Evolutionary conservation across 2,797 vertebrate genomes (phyloP).

Genomic region (Helarctos malayanus): DNA sequence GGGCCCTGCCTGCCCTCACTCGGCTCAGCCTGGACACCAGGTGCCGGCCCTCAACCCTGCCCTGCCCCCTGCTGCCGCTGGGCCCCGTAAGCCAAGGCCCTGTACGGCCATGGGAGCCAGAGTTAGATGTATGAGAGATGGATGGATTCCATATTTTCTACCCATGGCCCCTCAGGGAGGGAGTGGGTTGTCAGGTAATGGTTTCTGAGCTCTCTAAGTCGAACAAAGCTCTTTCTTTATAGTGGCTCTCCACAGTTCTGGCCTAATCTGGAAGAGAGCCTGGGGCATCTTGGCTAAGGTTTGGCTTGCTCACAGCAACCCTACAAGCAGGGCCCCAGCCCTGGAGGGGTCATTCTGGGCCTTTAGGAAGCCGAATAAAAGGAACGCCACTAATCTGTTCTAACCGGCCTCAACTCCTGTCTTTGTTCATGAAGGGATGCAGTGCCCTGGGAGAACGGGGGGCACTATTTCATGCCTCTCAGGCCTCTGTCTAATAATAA

Average conservation of each 20-base stretch:
- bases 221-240: neutral
- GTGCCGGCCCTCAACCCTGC: neutral
- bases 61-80: neutral
- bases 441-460: neutral
- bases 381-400: conserved; percentile 49
- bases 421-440: conserved; percentile 59
- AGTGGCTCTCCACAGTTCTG: neutral
- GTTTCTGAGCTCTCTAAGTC: conserved; percentile 20
- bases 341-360: conserved; percentile 14
- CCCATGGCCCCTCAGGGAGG: neutral
- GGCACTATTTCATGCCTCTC: conserved; percentile 47
- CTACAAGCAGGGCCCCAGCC: neutral
- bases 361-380: conserved; percentile 58
- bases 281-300: conserved; percentile 7
- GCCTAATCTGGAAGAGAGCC: neutral
- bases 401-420: conserved; percentile 47
- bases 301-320: conserved; percentile 24
- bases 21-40: neutral
- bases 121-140: neutral
- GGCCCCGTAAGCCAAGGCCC: neutral
- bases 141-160: neutral
- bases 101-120: neutral
- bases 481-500: conserved; percentile 10
- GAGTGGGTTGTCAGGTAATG: neutral
- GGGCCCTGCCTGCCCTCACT: neutral